Base-by-base conservation (phyloP, 2,113 vertebrate genomes). In the Mobula hypostoma region DNA sequence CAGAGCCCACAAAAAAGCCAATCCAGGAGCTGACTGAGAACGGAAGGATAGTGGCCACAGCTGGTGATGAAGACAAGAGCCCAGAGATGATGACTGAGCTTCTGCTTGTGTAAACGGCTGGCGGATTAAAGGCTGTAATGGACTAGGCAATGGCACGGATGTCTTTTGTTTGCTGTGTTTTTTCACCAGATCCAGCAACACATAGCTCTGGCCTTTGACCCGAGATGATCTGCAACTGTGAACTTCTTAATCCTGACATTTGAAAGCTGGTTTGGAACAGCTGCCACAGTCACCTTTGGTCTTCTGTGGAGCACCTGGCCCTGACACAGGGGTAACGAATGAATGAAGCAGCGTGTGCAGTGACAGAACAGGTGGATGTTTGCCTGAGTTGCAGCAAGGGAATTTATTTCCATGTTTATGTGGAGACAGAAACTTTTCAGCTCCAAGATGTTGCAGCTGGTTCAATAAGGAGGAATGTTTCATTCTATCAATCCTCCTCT, bases 1-100 rank as follows among this genome's bases (percentile, higher is more conserved):
- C 7, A 56, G 29, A 1, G 15, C 29, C 27, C 0, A 7, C 0
- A 56, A 48, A 48, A 48, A 48, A 0, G 19, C 91, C 91, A 12
- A 1, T 74, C 36, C 91, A 74, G 21, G 91, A 76, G 70, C 91
- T 48, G 68, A 93, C 91, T 7, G 91, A 93, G 68, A 93, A 93
- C 27, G 91, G 91, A 56, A 93, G 40, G 21, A 93, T 93, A 48
- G 5, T 93, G 24, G 9, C 91, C 36, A 93, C 91, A 17, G 91
- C 91, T 48, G 91, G 21, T 15, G 91, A 93, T 40, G 91, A 93
- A 14, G 91, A 93, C 29, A 93, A 74, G 21, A 76, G 91, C 40
- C 21, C 91, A 24, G 91, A 93, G 36, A 32, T 36, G 48, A 36
- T 68, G 36, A 56, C 66, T 29, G 36, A 72, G 91, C 91, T 93